Conservation (phyloP, 2,797 vertebrate species). For the Malacoctenus gilli region DNA sequence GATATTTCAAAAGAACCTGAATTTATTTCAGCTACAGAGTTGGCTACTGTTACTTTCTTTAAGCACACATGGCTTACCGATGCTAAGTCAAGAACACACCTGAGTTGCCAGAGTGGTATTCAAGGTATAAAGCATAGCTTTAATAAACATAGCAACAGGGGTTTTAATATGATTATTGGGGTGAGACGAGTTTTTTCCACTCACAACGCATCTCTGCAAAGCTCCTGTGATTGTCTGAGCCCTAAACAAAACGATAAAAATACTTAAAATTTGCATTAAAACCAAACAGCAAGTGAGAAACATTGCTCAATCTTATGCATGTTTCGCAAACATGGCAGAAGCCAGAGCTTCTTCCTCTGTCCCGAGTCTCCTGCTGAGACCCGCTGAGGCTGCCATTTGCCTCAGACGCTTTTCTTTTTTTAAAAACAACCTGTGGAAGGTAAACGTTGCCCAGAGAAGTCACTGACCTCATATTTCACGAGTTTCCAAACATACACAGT, state of each 20-base stretch:
- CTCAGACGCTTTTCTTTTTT: no score
- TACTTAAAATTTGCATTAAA: slow-evolving; percentile 4
- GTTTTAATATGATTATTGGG: no score
- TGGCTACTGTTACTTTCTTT: slow-evolving; percentile 3
- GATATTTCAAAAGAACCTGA: slow-evolving; percentile 5
- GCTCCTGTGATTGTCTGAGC: slow-evolving; percentile 66
- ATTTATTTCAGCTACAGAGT: slow-evolving; percentile 8
- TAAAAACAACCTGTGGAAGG: no score
- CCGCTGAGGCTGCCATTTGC: no score
- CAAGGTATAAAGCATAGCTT: no score
- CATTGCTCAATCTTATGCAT: slow-evolving; percentile 11
- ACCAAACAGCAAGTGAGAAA: slow-evolving; percentile 18
- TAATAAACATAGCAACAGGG: slow-evolving; percentile 18
- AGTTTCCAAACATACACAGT: slow-evolving; percentile 17
- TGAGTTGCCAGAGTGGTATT: no score
- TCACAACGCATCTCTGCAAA: slow-evolving; percentile 31
- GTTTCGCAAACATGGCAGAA: slow-evolving; percentile 28
- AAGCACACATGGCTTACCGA: no score
- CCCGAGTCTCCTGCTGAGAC: slow-evolving; percentile 18
- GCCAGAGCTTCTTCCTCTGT: slow-evolving; percentile 15
- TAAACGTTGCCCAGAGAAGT: no score
- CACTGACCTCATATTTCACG: background rate
- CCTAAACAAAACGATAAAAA: slow-evolving; percentile 14
- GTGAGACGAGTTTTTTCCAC: slow-evolving; percentile 11
- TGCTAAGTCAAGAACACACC: no score